Evolutionary conservation across 2,113 vertebrate species (phyloP).

Genomic region (Oxyura jamaicensis): DNA sequence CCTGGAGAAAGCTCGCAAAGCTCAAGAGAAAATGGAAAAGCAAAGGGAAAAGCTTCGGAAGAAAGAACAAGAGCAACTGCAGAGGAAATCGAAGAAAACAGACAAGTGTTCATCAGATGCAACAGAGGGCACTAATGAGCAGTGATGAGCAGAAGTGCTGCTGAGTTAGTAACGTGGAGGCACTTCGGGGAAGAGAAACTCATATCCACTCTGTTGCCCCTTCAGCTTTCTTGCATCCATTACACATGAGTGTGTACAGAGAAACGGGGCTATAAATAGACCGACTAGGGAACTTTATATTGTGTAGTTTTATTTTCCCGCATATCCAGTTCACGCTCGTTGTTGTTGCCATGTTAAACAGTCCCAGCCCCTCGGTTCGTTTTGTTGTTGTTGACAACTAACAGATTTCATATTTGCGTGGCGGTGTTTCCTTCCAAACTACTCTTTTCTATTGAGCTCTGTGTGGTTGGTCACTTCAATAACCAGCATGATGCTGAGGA

Average conservation of each 20-base stretch:
- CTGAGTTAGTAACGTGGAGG: not conserved
- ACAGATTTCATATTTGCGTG: slow-evolving; percentile 38
- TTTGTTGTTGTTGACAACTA: slow-evolving; percentile 46
- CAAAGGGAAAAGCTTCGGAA: slow-evolving; percentile 86
- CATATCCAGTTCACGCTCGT: slow-evolving; percentile 28
- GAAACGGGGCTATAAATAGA: slow-evolving; percentile 9
- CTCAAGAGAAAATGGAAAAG: slow-evolving; percentile 91
- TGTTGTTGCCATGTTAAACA: slow-evolving; percentile 54
- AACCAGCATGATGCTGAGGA: slow-evolving; percentile 47
- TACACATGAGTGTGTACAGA: slow-evolving; percentile 1
- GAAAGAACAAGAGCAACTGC: slow-evolving; percentile 85
- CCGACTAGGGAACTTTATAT: slow-evolving; percentile 9
- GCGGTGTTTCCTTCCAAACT: slow-evolving; percentile 18
- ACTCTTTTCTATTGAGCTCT: slow-evolving; percentile 32
- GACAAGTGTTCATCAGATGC: slow-evolving; percentile 44
- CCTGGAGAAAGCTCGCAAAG: slow-evolving; percentile 88
- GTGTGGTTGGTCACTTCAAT: slow-evolving; percentile 38
- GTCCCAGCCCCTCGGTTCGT: not conserved
- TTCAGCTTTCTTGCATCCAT: slow-evolving; percentile 3
- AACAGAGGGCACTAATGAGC: slow-evolving; percentile 71
- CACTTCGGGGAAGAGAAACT: slow-evolving; percentile 5
- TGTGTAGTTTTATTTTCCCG: slow-evolving; percentile 49
- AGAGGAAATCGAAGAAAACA: slow-evolving; percentile 77
- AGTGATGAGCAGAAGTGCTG: slow-evolving; percentile 21
- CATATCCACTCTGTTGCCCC: not conserved